Evolutionary conservation across 2,888 invertebrate species (phyloP).

Genomic region (Eupithecia insigniata): DNA sequence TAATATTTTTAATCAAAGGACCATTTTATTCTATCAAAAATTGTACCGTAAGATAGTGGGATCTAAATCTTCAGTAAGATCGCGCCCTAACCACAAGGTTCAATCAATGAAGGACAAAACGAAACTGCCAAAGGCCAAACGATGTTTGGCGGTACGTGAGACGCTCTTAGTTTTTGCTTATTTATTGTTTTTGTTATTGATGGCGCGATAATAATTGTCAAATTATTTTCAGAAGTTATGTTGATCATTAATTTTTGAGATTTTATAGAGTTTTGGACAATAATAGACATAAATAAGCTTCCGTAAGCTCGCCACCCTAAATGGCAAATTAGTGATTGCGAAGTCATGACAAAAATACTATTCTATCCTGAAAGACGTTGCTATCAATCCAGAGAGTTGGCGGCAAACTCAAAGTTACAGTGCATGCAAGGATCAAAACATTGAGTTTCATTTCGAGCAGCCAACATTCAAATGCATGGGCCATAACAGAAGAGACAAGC

Average conservation of each 20-base stretch:
- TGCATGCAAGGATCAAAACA: not conserved
- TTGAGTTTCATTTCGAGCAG: not conserved
- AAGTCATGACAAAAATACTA: not conserved
- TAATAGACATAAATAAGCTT: not conserved
- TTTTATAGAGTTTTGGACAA: not conserved
- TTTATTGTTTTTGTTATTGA: slow-evolving; percentile 39
- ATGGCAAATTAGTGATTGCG: not conserved
- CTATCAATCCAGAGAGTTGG: not conserved
- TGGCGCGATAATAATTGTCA: slow-evolving; percentile 14
- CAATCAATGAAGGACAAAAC: slow-evolving; percentile 69
- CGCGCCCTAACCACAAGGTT: slow-evolving; percentile 42
- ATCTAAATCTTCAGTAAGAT: not conserved
- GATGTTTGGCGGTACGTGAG: slow-evolving; percentile 47
- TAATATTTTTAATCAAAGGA: too few species aligned
- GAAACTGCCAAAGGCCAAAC: slow-evolving; percentile 56
- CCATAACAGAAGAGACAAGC: not conserved
- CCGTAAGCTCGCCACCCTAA: not conserved
- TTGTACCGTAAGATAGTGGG: too few species aligned
- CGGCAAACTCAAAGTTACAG: not conserved
- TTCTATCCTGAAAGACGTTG: not conserved
- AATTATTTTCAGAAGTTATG: slow-evolving; percentile 6
- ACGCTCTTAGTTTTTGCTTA: slow-evolving; percentile 34
- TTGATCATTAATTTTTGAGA: not conserved
- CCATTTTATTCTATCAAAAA: too few species aligned
- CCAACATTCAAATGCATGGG: not conserved